Base-by-base conservation (phyloP, 2,797 vertebrate genomes). In the Megalops cyprinoides region DNA sequence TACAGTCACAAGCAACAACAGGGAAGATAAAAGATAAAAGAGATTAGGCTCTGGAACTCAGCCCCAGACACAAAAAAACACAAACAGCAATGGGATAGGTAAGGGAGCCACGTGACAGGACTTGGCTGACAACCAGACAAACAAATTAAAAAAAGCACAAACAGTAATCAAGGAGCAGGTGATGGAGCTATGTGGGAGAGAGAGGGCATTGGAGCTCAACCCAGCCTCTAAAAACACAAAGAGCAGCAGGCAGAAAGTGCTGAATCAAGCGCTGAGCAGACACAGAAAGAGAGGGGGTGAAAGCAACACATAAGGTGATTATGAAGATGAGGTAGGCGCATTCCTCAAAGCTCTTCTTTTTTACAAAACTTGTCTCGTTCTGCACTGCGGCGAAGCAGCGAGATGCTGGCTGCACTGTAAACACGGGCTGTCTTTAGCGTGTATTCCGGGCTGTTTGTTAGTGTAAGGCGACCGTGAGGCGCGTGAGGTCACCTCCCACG, bases 361-460 rank as follows among this genome's bases (percentile, higher is more conserved):
- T 69, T 42, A 44, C 37, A 65, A 65, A 65, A 65, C 62, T 37
- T 62, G 58, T 62, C 20, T 37, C n/a, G 69, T 44, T 73, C 44
- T n/a, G 69, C 69, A 42, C 37, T 23, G 1, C 69, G 10, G n/a
- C 73, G 28, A 48, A 31, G 49, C n/a, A n/a, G n/a, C n/a, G n/a
- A n/a, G n/a, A n/a, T n/a, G n/a, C n/a, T n/a, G n/a, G n/a, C 37
- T 31, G 42, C 28, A 42, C 37, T 44, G 7, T 1, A 71, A 71
- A 71, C 37, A 23, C 10, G 42, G 67, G 25, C 37, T n/a, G 67
- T 39, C 37, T 42, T 44, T 71, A 37, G 44, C 67, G 12, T 51
- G 18, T 2, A 53, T 53, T 53, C 51, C 51, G 51, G 18, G 51
- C 18, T 53, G 51, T 53, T 53, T 53, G 51, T 15, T 2, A 53